Evolutionary conservation across 2,888 invertebrate species (phyloP).

Genomic region (Caenorhabditis zanzibari): DNA sequence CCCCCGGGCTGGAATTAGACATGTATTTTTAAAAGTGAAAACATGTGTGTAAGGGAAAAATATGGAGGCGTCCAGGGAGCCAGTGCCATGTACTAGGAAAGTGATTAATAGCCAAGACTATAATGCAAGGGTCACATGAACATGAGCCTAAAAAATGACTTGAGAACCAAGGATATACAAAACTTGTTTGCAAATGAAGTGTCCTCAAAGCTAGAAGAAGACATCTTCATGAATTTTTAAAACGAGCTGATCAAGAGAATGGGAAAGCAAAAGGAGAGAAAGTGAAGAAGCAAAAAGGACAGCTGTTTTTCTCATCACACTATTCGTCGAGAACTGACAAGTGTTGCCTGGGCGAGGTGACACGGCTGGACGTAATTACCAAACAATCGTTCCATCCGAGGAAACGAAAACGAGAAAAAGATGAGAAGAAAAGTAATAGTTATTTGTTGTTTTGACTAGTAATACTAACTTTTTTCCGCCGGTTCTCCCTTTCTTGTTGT

Average conservation of each 20-base stretch:
- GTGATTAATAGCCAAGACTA: constrained; percentile 41
- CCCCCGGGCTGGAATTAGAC: too few species aligned
- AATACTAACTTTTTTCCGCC: constrained; percentile 19
- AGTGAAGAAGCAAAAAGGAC: constrained; percentile 27
- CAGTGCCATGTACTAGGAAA: constrained; percentile 16
- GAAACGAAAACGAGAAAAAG: not conserved
- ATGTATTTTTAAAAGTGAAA: constrained; percentile 22
- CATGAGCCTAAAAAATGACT: too few species aligned
- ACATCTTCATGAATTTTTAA: constrained; percentile 52
- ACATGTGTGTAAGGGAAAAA: constrained; percentile 33
- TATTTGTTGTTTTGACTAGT: constrained; percentile 41
- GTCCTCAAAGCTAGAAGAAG: not conserved
- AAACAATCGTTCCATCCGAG: constrained; percentile 35
- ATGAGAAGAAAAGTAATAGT: constrained; percentile 3
- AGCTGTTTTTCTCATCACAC: constrained; percentile 53
- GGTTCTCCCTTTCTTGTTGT: constrained; percentile 1
- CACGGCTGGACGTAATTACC: constrained; percentile 49
- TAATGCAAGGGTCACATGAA: too few species aligned
- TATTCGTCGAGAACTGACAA: constrained; percentile 40
- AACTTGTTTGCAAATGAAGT: constrained; percentile 5
- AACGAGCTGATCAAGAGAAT: constrained; percentile 23
- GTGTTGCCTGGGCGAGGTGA: constrained; percentile 37
- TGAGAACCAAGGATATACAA: not conserved
- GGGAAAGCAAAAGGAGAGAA: not conserved
- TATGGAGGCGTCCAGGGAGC: constrained; percentile 25